Conservation (phyloP, 2,888 invertebrate genomes). For the Tiliacea aurago region DNA sequence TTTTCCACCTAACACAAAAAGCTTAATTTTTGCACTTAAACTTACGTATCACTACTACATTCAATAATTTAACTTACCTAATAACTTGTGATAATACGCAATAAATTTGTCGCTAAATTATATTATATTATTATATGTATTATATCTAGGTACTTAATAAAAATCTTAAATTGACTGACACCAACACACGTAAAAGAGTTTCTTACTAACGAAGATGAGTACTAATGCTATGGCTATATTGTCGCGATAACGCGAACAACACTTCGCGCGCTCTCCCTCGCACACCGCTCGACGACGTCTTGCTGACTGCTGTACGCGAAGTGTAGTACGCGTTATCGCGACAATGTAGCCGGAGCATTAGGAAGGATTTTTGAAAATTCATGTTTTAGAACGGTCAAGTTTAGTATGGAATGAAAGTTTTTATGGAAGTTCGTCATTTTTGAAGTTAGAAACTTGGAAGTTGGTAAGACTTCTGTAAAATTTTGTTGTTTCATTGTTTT, state of each 20-base stretch:
- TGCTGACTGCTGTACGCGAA: too few species aligned
- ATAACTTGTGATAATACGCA: constrained; percentile 30
- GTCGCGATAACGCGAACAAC: too few species aligned
- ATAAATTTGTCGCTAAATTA: constrained; percentile 19
- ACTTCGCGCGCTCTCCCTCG: too few species aligned
- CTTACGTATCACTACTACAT: neutral
- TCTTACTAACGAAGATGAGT: neutral
- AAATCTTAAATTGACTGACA: neutral
- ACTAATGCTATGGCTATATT: too few species aligned
- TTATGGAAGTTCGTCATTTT: neutral
- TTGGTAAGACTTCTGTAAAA: neutral
- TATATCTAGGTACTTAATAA: neutral
- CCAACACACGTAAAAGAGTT: neutral
- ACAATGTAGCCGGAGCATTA: too few species aligned
- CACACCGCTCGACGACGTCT: too few species aligned
- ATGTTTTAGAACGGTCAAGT: too few species aligned
- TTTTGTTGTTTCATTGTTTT: neutral
- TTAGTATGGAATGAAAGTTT: neutral
- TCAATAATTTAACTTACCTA: constrained; percentile 44
- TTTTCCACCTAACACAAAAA: neutral
- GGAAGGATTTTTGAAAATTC: neutral
- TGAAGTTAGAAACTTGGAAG: neutral
- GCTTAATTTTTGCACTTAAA: neutral
- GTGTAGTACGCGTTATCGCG: too few species aligned
- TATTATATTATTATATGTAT: constrained; percentile 20